A percentile compares a stretch with the other conserved stretches of the same genome.
phyloP scores from a whole-genome alignment of 2,797 vertebrate species.

The Periparus ater region DNA sequence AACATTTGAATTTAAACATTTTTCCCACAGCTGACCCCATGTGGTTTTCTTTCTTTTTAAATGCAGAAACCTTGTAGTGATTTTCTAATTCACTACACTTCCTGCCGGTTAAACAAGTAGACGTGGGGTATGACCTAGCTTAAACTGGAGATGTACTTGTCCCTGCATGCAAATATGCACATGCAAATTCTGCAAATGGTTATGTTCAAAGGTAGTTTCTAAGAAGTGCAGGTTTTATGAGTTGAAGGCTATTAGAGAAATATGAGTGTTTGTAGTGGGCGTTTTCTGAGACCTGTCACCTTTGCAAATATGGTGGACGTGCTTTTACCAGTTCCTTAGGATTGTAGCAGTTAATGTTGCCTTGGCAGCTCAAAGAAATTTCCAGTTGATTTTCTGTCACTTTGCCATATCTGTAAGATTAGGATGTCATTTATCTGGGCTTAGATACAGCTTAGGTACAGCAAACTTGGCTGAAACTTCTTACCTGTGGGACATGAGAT shows the following conservation, averaged over 20 bases:
- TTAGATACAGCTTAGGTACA: neutral
- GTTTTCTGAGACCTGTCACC: neutral
- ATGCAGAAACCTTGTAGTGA: neutral
- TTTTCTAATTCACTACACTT: neutral
- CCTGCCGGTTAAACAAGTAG: neutral
- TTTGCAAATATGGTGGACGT: neutral
- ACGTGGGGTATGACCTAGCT: accelerated
- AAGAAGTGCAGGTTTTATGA: neutral
- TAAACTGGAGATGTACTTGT: neutral
- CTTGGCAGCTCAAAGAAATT: neutral
- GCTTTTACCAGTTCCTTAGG: neutral
- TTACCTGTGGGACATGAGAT: neutral
- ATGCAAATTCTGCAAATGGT: neutral
- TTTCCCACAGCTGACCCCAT: neutral
- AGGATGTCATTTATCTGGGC: neutral
- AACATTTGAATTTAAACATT: neutral
- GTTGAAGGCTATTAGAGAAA: neutral
- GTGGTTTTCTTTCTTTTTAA: neutral
- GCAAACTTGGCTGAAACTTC: neutral
- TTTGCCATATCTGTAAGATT: neutral
- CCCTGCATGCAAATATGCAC: neutral
- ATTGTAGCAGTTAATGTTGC: neutral
- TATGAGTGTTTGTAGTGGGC: neutral
- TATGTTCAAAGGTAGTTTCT: neutral
- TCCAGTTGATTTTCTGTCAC: neutral